These are phyloP conservation scores for Ceratotherium simum DNA, from an alignment of 2,113 vertebrate species.

Conservation along the genomic window DNA sequence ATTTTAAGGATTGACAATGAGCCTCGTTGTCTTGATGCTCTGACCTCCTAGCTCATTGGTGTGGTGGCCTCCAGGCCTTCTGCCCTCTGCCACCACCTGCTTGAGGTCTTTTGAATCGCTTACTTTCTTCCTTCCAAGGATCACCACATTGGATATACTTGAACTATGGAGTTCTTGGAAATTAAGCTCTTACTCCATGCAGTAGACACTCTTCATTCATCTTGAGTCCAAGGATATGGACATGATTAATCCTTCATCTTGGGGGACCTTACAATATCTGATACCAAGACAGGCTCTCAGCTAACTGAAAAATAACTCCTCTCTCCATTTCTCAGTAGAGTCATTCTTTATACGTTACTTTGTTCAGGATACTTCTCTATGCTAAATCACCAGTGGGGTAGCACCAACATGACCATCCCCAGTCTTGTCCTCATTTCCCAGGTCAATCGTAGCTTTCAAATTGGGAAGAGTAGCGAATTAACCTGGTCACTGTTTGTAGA, in stretches of 20 bases:
- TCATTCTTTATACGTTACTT: background rate
- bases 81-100: background rate
- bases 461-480: background rate
- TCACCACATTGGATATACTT: background rate
- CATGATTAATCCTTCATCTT: background rate
- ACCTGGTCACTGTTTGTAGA: background rate
- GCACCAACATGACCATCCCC: background rate
- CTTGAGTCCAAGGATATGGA: background rate
- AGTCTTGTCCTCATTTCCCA: background rate
- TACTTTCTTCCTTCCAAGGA: background rate
- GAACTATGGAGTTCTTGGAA: background rate
- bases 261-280: background rate
- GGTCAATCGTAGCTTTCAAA: background rate
- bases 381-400: background rate
- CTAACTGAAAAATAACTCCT: background rate
- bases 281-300: background rate
- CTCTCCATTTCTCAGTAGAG: background rate
- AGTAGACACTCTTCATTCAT: background rate
- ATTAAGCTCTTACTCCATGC: background rate
- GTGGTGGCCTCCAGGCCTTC: background rate
- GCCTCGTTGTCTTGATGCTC: background rate
- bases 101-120: background rate
- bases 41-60: background rate
- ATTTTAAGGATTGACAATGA: background rate
- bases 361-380: background rate